Evolutionary conservation across 2,113 vertebrate genomes (phyloP).

Genomic region (Sphaerodactylus townsendi): DNA sequence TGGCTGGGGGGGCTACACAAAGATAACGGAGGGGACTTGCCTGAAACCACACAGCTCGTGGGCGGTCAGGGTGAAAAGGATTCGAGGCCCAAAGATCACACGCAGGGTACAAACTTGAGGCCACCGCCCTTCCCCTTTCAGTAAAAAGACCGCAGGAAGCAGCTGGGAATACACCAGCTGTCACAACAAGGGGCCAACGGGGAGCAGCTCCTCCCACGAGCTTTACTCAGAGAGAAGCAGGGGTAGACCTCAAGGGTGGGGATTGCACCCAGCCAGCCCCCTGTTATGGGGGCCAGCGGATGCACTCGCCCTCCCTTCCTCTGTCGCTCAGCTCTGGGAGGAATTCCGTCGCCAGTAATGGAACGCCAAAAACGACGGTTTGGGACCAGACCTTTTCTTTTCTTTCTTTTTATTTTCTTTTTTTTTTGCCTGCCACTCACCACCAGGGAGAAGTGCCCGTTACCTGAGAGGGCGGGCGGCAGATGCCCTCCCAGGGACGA

Average conservation of each 20-base stretch:
- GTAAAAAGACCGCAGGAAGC: neutral
- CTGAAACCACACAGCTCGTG: neutral
- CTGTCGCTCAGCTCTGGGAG: neutral
- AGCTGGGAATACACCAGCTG: neutral
- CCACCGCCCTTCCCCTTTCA: neutral
- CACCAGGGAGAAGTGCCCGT: neutral
- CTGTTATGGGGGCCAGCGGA: neutral
- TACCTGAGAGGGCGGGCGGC: neutral
- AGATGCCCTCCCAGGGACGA: neutral
- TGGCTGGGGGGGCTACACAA: neutral
- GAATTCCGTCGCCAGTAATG: no score
- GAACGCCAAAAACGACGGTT: neutral
- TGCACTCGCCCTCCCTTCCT: no score
- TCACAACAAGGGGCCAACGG: neutral
- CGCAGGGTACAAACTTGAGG: no score
- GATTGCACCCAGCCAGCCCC: neutral
- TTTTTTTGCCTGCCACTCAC: rapidly evolving
- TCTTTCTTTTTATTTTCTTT: no score
- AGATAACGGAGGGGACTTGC: neutral
- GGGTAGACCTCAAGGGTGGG: rapidly evolving
- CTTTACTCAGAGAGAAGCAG: neutral
- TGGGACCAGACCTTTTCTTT: neutral
- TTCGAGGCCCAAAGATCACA: neutral
- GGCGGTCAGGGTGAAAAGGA: neutral
- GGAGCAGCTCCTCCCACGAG: neutral